Conservation (phyloP, 2,797 vertebrate genomes). For the Pangasius larnaudii region DNA sequence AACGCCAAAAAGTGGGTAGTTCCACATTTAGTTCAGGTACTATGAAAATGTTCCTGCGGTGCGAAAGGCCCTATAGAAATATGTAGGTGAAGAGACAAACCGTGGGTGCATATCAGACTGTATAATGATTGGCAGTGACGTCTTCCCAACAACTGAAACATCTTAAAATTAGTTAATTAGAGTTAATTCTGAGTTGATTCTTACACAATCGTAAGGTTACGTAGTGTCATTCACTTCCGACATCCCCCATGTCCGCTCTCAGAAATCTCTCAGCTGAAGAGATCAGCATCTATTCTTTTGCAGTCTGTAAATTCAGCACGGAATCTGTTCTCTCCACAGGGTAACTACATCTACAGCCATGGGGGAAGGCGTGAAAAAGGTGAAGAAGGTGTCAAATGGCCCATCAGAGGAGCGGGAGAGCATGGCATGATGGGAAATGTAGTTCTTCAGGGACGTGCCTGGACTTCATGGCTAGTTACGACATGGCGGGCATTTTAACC, state of each 20-base stretch:
- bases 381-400: slow-evolving; percentile 63
- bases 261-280: not conserved
- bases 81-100: no score
- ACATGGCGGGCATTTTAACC: not conserved
- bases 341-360: slow-evolving; percentile 60
- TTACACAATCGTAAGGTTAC: not conserved
- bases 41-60: no score
- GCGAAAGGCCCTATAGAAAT: not conserved
- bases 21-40: no score
- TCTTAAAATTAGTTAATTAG: not conserved
- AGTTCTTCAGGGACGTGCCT: slow-evolving; percentile 1
- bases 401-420: slow-evolving; percentile 60
- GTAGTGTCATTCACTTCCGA: not conserved
- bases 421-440: slow-evolving; percentile 53
- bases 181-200: not conserved
- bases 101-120: not conserved
- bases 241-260: not conserved
- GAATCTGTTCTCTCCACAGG: slow-evolving; percentile 41
- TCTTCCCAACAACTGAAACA: not conserved
- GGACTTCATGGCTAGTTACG: slow-evolving; percentile 43
- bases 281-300: not conserved
- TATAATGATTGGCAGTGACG: not conserved
- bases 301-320: not conserved
- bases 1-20: no score
- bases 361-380: slow-evolving; percentile 62